These are phyloP conservation scores for Ichneumoninae sp. DNA, from an alignment of 2,888 invertebrate species.

Conservation along the genomic window DNA sequence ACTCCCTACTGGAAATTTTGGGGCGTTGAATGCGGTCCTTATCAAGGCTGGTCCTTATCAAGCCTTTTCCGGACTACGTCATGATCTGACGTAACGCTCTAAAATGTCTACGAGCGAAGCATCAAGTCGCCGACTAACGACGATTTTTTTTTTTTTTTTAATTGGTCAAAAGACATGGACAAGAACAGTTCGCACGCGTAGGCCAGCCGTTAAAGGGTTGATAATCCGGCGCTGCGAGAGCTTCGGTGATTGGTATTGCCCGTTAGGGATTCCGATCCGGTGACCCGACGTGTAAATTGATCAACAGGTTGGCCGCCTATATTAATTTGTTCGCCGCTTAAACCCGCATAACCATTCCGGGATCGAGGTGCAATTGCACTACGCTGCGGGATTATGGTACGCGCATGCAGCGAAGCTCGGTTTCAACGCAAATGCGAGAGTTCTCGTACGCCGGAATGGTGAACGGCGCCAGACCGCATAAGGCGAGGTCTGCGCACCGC, in stretches of 20 bases:
- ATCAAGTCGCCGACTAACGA: not conserved
- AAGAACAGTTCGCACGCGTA: not conserved
- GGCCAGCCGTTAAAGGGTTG: not conserved
- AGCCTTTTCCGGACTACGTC: not conserved
- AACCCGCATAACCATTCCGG: slow-evolving; percentile 74
- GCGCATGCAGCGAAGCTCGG: not conserved
- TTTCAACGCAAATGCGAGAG: slow-evolving; percentile 51
- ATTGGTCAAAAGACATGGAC: not conserved
- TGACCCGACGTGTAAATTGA: slow-evolving; percentile 74
- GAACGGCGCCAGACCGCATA: slow-evolving; percentile 69
- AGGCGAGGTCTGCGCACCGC: slow-evolving; percentile 64
- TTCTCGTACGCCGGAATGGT: slow-evolving; percentile 49
- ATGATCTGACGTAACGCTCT: not conserved
- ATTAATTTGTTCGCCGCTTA: slow-evolving; percentile 75
- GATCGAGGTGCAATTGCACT: slow-evolving; percentile 58
- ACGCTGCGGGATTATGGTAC: slow-evolving; percentile 14
- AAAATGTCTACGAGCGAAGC: not conserved
- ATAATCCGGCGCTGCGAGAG: not conserved
- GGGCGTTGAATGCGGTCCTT: no score
- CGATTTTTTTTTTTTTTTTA: not conserved
- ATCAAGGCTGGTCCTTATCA: no score
- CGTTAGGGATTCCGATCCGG: slow-evolving; percentile 16
- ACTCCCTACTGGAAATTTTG: not conserved
- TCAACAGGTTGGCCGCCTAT: slow-evolving; percentile 63
- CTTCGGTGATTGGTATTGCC: not conserved